phyloP scores from a whole-genome alignment of 2,113 vertebrate genomes.

The Naja naja region DNA sequence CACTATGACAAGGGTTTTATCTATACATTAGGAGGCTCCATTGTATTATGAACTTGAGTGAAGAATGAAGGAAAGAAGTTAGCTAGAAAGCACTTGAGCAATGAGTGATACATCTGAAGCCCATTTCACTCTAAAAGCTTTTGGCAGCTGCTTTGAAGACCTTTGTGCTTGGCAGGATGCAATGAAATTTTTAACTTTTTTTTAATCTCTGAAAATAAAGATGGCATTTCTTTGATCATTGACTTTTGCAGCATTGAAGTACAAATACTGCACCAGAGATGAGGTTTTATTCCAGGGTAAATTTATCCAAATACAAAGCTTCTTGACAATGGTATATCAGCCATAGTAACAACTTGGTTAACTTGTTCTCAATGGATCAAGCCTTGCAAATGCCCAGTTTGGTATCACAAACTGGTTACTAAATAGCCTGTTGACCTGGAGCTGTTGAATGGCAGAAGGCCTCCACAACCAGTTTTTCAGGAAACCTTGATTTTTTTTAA shows the following conservation, averaged over 20 bases:
- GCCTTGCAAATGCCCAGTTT: not conserved
- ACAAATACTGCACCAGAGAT: not conserved
- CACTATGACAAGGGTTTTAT: not conserved
- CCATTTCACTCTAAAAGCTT: not conserved
- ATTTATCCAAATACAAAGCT: not conserved
- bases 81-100: slow-evolving; percentile 2
- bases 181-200: not conserved
- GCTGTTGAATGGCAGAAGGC: not conserved
- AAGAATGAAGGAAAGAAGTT: not conserved
- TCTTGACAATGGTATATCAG: not conserved
- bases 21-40: not conserved
- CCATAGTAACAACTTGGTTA: not conserved
- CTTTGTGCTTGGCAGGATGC: not conserved
- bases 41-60: not conserved
- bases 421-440: not conserved
- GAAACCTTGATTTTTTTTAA: too few relatives aligned
- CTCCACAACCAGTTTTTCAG: too few relatives aligned
- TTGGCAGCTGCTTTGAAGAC: not conserved
- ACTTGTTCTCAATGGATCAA: not conserved
- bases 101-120: not conserved
- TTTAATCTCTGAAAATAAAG: not conserved
- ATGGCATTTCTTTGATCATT: not conserved
- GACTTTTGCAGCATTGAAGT: slow-evolving; percentile 2
- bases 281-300: not conserved
- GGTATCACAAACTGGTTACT: not conserved